These are phyloP conservation scores for Solenopsis invicta DNA, from an alignment of 1,140 invertebrate genomes.

Conservation along the genomic window DNA sequence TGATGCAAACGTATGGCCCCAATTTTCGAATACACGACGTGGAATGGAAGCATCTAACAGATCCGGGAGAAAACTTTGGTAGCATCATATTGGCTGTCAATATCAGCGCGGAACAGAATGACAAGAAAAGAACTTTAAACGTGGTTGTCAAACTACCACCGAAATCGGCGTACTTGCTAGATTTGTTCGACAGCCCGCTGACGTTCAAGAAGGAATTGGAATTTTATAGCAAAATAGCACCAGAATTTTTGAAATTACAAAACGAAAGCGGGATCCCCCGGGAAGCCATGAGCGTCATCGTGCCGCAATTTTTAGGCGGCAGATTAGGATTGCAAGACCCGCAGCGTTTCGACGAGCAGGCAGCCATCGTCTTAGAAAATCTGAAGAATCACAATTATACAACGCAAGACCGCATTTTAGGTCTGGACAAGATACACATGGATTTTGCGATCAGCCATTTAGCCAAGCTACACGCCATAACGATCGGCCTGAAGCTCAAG, in stretches of 20 bases:
- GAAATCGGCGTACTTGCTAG: slow-evolving; percentile 87
- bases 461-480: slow-evolving; percentile 88
- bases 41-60: slow-evolving; percentile 85
- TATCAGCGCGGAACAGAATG: slow-evolving; percentile 74
- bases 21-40: slow-evolving; percentile 74
- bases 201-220: slow-evolving; percentile 88
- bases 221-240: slow-evolving; percentile 87
- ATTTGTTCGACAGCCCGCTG: slow-evolving; percentile 88
- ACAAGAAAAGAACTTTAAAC: slow-evolving; percentile 81
- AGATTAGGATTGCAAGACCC: slow-evolving; percentile 86
- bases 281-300: slow-evolving; percentile 83
- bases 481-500: slow-evolving; percentile 86
- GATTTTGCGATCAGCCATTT: slow-evolving; percentile 86
- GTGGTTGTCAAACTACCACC: slow-evolving; percentile 89
- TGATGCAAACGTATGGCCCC: slow-evolving; percentile 75
- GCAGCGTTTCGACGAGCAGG: slow-evolving; percentile 87
- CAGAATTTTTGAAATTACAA: slow-evolving; percentile 86
- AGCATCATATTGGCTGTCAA: slow-evolving; percentile 87
- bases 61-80: slow-evolving; percentile 89
- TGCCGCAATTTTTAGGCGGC: slow-evolving; percentile 87
- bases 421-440: slow-evolving; percentile 86
- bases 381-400: slow-evolving; percentile 86
- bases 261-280: slow-evolving; percentile 83
- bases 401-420: slow-evolving; percentile 86
- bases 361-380: slow-evolving; percentile 88